A percentile compares a stretch with the other conserved stretches of the same genome.
phyloP scores from a whole-genome alignment of 2,797 vertebrate genomes.

The Pelobates cultripes region DNA sequence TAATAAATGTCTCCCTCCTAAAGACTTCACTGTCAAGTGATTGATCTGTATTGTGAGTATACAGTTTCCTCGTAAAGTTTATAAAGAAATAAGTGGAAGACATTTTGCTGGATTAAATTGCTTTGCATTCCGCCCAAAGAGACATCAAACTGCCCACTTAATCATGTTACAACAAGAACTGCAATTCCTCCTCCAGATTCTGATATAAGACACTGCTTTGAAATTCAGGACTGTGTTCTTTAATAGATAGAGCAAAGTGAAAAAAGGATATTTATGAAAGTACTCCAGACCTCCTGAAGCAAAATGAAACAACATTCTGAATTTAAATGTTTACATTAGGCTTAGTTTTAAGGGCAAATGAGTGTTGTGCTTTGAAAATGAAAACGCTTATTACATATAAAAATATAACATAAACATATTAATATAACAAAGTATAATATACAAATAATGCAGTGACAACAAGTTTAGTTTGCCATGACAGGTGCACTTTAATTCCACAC shows the following conservation, averaged over 20 bases:
- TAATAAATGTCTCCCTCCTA: conserved; percentile 22
- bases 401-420: too few relatives aligned
- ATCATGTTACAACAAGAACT: conserved; percentile 10
- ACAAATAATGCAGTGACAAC: too few relatives aligned
- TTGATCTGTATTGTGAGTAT: neutral
- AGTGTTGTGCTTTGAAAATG: too few relatives aligned
- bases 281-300: neutral
- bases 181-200: neutral
- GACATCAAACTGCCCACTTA: conserved; percentile 15
- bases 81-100: neutral
- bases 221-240: neutral
- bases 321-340: too few relatives aligned
- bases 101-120: conserved; percentile 12
- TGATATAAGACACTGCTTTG: neutral
- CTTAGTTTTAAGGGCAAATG: too few relatives aligned
- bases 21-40: conserved; percentile 6
- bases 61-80: neutral
- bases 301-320: too few relatives aligned
- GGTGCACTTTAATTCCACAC: too few relatives aligned
- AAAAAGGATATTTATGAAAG: neutral
- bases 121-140: neutral
- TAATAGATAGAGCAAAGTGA: neutral
- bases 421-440: too few relatives aligned
- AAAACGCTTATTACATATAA: too few relatives aligned
- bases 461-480: too few relatives aligned